Percentiles rank a stretch among this genome's conserved stretches.
phyloP scores from a whole-genome alignment of 2,113 vertebrate species.

The Lasiurus cinereus region DNA sequence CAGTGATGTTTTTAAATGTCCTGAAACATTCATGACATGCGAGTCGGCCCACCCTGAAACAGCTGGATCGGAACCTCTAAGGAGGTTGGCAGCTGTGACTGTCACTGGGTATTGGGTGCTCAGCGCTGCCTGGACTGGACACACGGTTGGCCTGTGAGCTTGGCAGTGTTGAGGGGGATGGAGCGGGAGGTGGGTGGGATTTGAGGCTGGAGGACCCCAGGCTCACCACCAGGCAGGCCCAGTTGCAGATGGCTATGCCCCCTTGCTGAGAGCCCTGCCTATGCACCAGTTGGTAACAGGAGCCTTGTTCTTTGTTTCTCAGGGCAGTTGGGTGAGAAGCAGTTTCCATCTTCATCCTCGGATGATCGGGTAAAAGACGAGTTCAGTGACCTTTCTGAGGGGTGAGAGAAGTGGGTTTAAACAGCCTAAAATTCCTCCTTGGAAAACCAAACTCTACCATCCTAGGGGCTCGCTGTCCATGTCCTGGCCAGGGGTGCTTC shows the following conservation, averaged over 20 bases:
- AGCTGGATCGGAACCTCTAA: background rate
- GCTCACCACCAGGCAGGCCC: background rate
- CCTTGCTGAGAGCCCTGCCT: background rate
- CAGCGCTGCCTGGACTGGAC: background rate
- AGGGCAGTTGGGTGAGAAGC: conserved; percentile 88
- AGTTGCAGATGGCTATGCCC: too few relatives aligned
- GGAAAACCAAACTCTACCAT: conserved; percentile 67
- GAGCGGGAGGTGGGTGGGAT: too few relatives aligned
- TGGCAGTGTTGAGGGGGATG: background rate
- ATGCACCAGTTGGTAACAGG: conserved; percentile 68
- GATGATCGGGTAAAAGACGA: conserved; percentile 91
- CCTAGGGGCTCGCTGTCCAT: background rate
- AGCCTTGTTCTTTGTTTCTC: conserved; percentile 80
- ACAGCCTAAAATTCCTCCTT: conserved; percentile 85
- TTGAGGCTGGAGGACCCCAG: background rate
- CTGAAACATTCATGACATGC: background rate
- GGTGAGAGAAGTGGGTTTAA: conserved; percentile 93
- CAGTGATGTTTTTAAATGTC: background rate
- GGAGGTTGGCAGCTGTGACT: background rate
- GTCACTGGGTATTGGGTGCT: background rate
- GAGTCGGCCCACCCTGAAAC: fast-evolving
- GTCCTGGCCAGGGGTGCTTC: background rate
- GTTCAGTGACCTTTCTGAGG: conserved; percentile 95
- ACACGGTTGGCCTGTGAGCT: fast-evolving
- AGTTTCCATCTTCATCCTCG: conserved; percentile 84